Conservation (phyloP, 2,113 vertebrate species). For the Poeciliopsis turrubarensis region DNA sequence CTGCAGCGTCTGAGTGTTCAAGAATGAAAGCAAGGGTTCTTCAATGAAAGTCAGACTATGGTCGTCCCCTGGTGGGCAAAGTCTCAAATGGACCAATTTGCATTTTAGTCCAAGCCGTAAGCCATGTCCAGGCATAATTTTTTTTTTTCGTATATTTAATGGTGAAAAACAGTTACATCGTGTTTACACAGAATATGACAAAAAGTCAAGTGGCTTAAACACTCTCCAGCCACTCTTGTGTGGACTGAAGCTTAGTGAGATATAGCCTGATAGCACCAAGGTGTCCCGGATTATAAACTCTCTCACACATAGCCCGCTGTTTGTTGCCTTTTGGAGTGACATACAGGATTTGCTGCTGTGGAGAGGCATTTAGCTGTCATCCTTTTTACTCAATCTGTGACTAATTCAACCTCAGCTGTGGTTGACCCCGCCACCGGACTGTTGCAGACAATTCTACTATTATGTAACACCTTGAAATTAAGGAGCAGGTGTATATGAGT, state of each 20-base stretch:
- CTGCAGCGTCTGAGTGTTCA: slow-evolving; percentile 31
- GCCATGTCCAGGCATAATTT: slow-evolving; percentile 2
- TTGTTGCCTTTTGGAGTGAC: slow-evolving; percentile 52
- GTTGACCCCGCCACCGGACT: slow-evolving; percentile 45
- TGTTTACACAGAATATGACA: slow-evolving; percentile 1
- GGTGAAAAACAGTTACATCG: not conserved
- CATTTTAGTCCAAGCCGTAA: slow-evolving; percentile 13
- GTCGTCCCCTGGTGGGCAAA: slow-evolving; percentile 20
- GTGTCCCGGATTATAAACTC: slow-evolving; percentile 71
- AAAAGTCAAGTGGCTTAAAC: slow-evolving; percentile 49
- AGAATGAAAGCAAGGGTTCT: slow-evolving; percentile 15
- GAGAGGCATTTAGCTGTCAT: slow-evolving; percentile 42
- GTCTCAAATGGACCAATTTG: slow-evolving; percentile 17
- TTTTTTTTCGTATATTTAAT: not conserved
- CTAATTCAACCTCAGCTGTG: slow-evolving; percentile 32
- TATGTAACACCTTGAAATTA: not conserved
- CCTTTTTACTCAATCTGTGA: slow-evolving; percentile 38
- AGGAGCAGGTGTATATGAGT: not conserved
- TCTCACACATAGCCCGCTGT: slow-evolving; percentile 53
- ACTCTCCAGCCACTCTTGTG: slow-evolving; percentile 47
- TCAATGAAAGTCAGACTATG: slow-evolving; percentile 17
- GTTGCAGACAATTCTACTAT: slow-evolving; percentile 19
- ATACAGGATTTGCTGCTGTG: slow-evolving; percentile 62
- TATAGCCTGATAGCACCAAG: slow-evolving; percentile 65
- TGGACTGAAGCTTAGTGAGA: slow-evolving; percentile 52